Evolutionary conservation across 2,113 vertebrate genomes (phyloP).

Genomic region (Callaeas wilsoni): DNA sequence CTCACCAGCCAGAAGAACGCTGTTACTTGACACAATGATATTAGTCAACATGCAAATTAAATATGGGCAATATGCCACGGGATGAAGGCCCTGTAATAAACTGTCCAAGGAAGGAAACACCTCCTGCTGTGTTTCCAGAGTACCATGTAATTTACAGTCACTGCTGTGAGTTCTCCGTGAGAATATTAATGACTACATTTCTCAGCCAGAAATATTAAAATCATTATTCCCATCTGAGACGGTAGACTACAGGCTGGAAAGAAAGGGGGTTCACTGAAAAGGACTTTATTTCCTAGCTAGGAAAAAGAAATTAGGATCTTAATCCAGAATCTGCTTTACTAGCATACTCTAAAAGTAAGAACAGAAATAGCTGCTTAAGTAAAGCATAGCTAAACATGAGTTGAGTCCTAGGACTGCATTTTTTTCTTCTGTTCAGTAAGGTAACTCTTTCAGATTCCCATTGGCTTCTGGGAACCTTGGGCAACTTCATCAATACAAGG

Average conservation of each 20-base stretch:
- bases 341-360: background rate
- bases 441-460: background rate
- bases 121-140: background rate
- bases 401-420: background rate
- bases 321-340: background rate
- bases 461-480: background rate
- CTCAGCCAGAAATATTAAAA: background rate
- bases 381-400: background rate
- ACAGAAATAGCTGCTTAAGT: background rate
- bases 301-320: background rate
- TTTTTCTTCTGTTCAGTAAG: background rate
- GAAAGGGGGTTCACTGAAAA: background rate
- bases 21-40: background rate
- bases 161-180: background rate
- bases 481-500: background rate
- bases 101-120: background rate
- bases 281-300: background rate
- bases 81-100: background rate
- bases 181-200: background rate
- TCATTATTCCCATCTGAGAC: background rate
- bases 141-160: background rate
- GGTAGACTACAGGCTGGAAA: background rate
- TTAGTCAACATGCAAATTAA: background rate
- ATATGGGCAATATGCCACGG: background rate
- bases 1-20: background rate